Conservation (phyloP, 2,113 vertebrate species). For the Xiphophorus maculatus region DNA sequence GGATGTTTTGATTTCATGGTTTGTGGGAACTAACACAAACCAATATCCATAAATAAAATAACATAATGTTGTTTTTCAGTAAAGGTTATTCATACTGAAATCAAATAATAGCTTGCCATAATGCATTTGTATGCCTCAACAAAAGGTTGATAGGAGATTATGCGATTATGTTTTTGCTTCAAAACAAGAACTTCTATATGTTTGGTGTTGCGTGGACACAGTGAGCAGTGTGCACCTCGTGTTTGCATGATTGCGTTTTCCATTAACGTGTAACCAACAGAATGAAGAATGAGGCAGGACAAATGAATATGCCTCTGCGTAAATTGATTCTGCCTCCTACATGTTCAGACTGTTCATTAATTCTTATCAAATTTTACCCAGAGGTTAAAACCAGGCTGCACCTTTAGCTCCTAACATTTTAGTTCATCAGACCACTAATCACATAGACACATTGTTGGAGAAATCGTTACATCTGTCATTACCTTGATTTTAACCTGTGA, state of each 20-base stretch:
- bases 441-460: conserved; percentile 33
- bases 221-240: conserved; percentile 48
- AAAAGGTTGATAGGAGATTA: conserved; percentile 20
- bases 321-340: conserved; percentile 67
- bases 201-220: conserved; percentile 25
- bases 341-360: conserved; percentile 67
- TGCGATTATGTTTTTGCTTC: conserved; percentile 25
- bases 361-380: conserved; percentile 43
- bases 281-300: conserved; percentile 49
- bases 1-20: conserved; percentile 27
- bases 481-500: conserved; percentile 55
- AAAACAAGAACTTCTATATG: conserved; percentile 34
- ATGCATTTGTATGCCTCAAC: conserved; percentile 12
- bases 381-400: conserved; percentile 48
- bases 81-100: conserved; percentile 13
- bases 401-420: conserved; percentile 46
- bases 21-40: not conserved
- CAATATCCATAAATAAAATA: conserved; percentile 13
- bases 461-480: conserved; percentile 64
- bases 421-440: conserved; percentile 45
- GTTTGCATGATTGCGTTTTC: conserved; percentile 68
- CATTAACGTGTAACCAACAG: conserved; percentile 64
- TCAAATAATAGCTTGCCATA: conserved; percentile 27
- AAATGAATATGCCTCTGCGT: conserved; percentile 64
- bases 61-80: conserved; percentile 2